These are phyloP conservation scores for Pholis gunnellus DNA, from an alignment of 2,113 vertebrate genomes.

Conservation along the genomic window DNA sequence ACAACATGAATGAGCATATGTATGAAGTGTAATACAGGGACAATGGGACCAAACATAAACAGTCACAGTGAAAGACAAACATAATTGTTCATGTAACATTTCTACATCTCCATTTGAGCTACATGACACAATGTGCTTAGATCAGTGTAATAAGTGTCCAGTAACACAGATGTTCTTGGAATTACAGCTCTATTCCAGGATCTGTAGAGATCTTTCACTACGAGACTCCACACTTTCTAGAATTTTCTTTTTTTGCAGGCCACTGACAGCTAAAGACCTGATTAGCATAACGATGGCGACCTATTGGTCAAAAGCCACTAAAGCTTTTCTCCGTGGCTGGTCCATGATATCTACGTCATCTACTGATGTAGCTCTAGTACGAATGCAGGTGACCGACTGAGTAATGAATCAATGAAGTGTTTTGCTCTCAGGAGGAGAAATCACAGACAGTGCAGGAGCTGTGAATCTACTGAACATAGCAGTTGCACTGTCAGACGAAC, in stretches of 20 bases:
- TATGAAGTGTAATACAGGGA: background rate
- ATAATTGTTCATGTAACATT: background rate
- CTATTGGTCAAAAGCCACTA: background rate
- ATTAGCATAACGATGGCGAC: background rate
- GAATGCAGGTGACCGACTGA: background rate
- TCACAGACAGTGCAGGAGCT: background rate
- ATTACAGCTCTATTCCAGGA: background rate
- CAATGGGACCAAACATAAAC: background rate
- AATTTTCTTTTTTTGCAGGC: background rate
- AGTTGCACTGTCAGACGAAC: background rate
- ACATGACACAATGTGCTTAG: background rate
- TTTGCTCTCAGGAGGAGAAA: background rate
- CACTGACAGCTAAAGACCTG: background rate
- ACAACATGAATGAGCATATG: background rate
- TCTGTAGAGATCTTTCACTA: background rate
- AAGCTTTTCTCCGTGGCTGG: background rate
- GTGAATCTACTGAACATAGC: background rate
- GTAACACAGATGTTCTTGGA: background rate
- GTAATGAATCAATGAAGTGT: background rate
- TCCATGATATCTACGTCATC: background rate
- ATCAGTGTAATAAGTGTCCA: background rate
- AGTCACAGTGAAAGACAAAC: background rate
- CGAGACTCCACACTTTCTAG: background rate
- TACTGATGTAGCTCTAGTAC: background rate
- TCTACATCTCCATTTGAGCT: background rate